Evolutionary conservation across 2,797 vertebrate genomes (phyloP).

Genomic region (Harpagifer antarcticus): DNA sequence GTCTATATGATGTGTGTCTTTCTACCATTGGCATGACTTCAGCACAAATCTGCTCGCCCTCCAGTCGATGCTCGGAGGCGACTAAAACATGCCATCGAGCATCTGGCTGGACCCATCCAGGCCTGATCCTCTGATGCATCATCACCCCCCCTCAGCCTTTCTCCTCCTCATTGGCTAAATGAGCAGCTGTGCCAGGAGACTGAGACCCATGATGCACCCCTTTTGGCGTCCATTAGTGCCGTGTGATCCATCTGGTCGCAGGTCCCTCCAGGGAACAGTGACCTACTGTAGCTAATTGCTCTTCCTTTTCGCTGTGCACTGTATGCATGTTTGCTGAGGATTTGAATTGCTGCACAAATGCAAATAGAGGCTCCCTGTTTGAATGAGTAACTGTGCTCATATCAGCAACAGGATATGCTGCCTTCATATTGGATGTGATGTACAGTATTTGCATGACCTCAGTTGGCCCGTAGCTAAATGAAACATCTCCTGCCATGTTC

Average conservation of each 20-base stretch:
- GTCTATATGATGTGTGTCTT: constrained; percentile 2
- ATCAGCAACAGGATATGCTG: constrained; percentile 54
- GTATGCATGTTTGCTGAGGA: constrained; percentile 47
- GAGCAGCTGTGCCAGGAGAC: constrained; percentile 78
- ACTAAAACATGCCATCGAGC: constrained; percentile 38
- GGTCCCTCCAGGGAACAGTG: constrained; percentile 73
- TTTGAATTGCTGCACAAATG: constrained; percentile 69
- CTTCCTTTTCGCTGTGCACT: constrained; percentile 54
- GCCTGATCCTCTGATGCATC: constrained; percentile 56
- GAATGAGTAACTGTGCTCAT: constrained; percentile 55
- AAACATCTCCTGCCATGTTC: constrained; percentile 18
- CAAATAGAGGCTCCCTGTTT: constrained; percentile 59
- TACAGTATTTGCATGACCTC: constrained; percentile 35
- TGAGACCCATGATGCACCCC: constrained; percentile 70
- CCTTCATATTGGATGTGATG: constrained; percentile 44
- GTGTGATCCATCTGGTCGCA: constrained; percentile 78
- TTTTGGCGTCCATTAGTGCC: constrained; percentile 78
- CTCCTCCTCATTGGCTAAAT: constrained; percentile 74
- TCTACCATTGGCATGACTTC: constrained; percentile 3
- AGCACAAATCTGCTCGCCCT: constrained; percentile 2
- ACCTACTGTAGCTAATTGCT: constrained; percentile 76
- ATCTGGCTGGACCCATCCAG: constrained; percentile 61
- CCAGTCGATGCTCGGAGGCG: constrained; percentile 32
- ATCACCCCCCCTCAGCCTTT: constrained; percentile 20
- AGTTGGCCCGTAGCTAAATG: constrained; percentile 22